Evolutionary conservation across 2,888 invertebrate genomes (phyloP).

Genomic region (Digitonthophagus gazella): DNA sequence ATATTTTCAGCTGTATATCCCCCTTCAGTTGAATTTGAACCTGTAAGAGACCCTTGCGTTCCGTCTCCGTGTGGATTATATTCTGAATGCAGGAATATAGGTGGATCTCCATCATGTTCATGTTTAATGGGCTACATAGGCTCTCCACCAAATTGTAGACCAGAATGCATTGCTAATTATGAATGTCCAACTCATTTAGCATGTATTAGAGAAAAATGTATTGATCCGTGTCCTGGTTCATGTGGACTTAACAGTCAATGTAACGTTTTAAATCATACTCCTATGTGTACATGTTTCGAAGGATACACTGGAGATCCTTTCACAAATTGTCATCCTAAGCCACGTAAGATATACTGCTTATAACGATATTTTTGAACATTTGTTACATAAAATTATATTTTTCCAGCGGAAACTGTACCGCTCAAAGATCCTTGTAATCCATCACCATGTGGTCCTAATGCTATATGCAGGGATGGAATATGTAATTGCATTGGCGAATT

Average conservation of each 20-base stretch:
- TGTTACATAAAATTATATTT: background rate
- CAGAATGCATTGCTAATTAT: constrained; percentile 57
- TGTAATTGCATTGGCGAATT: constrained; percentile 68
- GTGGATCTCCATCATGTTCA: constrained; percentile 55
- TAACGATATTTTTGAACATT: background rate
- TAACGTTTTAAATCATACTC: constrained; percentile 64
- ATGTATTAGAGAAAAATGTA: constrained; percentile 59
- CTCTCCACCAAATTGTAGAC: constrained; percentile 56
- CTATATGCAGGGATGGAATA: constrained; percentile 65
- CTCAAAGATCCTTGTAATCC: constrained; percentile 65
- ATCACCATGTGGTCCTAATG: constrained; percentile 71
- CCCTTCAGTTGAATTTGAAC: constrained; percentile 38
- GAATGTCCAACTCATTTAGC: constrained; percentile 56
- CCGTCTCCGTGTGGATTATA: constrained; percentile 62
- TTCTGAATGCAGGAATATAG: constrained; percentile 55
- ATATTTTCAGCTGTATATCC: constrained; percentile 38
- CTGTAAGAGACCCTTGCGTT: constrained; percentile 51
- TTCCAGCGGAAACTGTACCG: constrained; percentile 34
- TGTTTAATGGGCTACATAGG: constrained; percentile 55
- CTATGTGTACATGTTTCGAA: constrained; percentile 64
- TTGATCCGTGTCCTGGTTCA: constrained; percentile 64
- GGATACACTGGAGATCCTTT: constrained; percentile 66
- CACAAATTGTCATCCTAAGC: constrained; percentile 44
- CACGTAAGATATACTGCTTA: constrained; percentile 32
- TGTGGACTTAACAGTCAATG: constrained; percentile 64